Evolutionary conservation across 2,113 vertebrate species (phyloP).

Genomic region (Poeciliopsis turrubarensis): DNA sequence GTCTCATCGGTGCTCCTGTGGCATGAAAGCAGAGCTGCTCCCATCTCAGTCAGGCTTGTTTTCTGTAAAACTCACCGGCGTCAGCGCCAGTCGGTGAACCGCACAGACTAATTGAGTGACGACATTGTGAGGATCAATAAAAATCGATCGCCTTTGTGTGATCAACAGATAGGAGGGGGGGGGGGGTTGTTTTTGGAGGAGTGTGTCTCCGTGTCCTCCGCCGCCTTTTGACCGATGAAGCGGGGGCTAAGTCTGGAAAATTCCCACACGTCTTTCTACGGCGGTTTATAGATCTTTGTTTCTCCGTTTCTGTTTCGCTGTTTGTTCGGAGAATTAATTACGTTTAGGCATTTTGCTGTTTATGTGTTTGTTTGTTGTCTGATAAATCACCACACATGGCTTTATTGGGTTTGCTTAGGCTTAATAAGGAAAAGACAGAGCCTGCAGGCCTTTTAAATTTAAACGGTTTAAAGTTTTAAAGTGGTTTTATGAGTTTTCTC

Average conservation of each 20-base stretch:
- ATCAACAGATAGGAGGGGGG: slow-evolving; percentile 31
- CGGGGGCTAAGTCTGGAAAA: not conserved
- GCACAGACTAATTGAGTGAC: slow-evolving; percentile 18
- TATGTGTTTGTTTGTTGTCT: not conserved
- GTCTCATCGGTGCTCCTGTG: not conserved
- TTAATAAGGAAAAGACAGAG: not conserved
- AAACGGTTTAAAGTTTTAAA: not conserved
- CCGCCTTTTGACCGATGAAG: too few species aligned
- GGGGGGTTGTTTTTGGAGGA: slow-evolving; percentile 19
- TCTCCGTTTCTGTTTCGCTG: not conserved
- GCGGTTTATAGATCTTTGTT: not conserved
- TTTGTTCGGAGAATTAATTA: not conserved
- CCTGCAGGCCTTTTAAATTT: not conserved
- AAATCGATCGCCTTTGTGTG: slow-evolving; percentile 39
- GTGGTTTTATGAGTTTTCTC: not conserved
- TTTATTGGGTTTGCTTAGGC: slow-evolving; percentile 12
- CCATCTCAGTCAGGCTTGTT: too few species aligned
- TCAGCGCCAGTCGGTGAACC: slow-evolving; percentile 15
- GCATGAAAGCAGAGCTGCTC: slow-evolving; percentile 3
- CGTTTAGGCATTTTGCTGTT: not conserved
- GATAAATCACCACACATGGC: slow-evolving; percentile 20
- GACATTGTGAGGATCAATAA: slow-evolving; percentile 36
- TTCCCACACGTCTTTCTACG: not conserved
- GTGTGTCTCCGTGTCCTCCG: not conserved
- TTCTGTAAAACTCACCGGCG: slow-evolving; percentile 11